These are phyloP conservation scores for Eucera pruinosa DNA, from an alignment of 2,888 invertebrate genomes.

Conservation along the genomic window DNA sequence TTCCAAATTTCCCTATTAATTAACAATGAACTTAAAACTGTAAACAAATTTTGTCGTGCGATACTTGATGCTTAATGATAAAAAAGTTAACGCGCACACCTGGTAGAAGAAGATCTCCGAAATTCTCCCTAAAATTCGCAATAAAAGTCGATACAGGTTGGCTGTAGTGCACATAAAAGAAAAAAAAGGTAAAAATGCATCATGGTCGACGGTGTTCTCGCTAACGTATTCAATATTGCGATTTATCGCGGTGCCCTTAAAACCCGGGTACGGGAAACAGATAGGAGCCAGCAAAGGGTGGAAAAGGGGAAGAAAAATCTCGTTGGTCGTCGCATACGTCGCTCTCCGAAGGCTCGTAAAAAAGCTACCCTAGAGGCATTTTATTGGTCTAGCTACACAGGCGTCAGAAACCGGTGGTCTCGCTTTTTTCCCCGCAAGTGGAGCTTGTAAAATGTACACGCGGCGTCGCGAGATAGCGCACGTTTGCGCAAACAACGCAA, in stretches of 20 bases:
- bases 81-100: too few relatives aligned
- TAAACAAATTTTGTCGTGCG: slow-evolving; percentile 1
- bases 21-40: too few relatives aligned
- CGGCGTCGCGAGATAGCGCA: slow-evolving; percentile 30
- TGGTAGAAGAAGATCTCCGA: too few relatives aligned
- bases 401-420: not conserved
- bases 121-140: not conserved
- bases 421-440: slow-evolving; percentile 36
- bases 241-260: slow-evolving; percentile 28
- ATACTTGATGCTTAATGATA: too few relatives aligned
- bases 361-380: slow-evolving; percentile 33
- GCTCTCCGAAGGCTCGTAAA: slow-evolving; percentile 36
- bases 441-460: slow-evolving; percentile 36
- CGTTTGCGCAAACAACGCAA: slow-evolving; percentile 20
- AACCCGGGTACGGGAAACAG: slow-evolving; percentile 8
- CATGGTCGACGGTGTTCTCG: not conserved
- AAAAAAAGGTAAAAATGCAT: slow-evolving; percentile 12
- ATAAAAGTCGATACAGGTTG: slow-evolving; percentile 5
- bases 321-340: slow-evolving; percentile 31
- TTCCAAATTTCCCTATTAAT: too few relatives aligned
- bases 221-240: slow-evolving; percentile 39
- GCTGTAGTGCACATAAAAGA: not conserved
- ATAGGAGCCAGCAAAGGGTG: not conserved
- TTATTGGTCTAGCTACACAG: slow-evolving; percentile 35
- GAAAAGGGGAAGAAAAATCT: slow-evolving; percentile 29